phyloP scores from a whole-genome alignment of 2,113 vertebrate species.

The Cisticola juncidis region DNA sequence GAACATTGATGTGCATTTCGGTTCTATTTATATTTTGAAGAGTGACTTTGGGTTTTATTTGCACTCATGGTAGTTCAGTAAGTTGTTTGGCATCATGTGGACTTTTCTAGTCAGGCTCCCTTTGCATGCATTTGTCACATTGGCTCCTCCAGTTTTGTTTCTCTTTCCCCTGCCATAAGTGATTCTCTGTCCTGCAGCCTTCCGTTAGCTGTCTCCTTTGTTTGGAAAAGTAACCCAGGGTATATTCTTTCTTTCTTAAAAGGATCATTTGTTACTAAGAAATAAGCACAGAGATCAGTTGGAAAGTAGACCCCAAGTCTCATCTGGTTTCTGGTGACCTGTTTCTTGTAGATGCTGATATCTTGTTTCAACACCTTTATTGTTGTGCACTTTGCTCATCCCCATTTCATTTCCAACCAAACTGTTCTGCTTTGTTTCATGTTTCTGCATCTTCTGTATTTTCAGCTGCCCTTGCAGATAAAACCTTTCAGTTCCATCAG shows the following conservation, averaged over 20 bases:
- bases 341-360: neutral
- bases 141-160: neutral
- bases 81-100: neutral
- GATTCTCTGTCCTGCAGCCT: slow-evolving; percentile 20
- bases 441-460: neutral
- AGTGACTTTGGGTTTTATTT: neutral
- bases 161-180: neutral
- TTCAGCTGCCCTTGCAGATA: neutral
- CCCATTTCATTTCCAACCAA: neutral
- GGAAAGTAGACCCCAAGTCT: neutral
- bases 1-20: neutral
- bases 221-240: neutral
- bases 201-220: slow-evolving; percentile 43
- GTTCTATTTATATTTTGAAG: neutral
- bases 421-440: neutral
- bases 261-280: slow-evolving; percentile 22
- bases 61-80: neutral
- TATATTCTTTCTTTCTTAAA: neutral
- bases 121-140: neutral
- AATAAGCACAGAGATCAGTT: neutral
- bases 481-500: neutral
- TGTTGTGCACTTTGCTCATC: neutral
- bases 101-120: neutral
- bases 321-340: neutral
- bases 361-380: neutral